Evolutionary conservation across 2,888 invertebrate genomes (phyloP), one percentile per base, ranked within the genome.

Genomic region (Leucania comma): DNA sequence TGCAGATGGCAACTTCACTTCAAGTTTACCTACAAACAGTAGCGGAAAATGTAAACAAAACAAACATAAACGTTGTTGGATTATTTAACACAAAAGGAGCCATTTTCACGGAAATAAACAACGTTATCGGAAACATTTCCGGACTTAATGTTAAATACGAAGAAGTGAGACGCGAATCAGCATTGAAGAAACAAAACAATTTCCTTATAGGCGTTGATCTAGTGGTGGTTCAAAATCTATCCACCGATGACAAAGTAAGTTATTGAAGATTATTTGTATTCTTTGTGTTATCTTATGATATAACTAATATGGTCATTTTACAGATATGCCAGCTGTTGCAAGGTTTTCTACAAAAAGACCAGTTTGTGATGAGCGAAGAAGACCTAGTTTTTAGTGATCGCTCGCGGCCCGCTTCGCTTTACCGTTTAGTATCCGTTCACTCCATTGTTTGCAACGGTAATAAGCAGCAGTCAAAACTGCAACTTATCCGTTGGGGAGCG

Each of bases 21-120:
- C 76, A 80, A 76, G 70, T 85, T 63, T 86, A 80, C 48, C 56
- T 86, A 9, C 89, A 89, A 87, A 86, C 85, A 6, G 84, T 88
- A 17, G 80, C 81, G 17, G 88, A 89, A 78, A 89, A 89, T 75
- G 42, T 84, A 2, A 83, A 81, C 26, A 87, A 83, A 59, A 58
- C 68, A 46, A 48, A 42, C 9, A 65, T 88, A n/a, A 81, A 80
- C 6, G 69, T 86, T 20, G 54, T 87, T 63, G 85, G 79, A 32
- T 63, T 89, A 51, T 48, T 64, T 8, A 60, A 70, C 42, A 38
- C 26, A 22, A 62, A 74, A 26, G 64, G 14, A 6, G 57, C 24
- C 1, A 56, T 87, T 50, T 85, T 81, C 35, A 64, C 73, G 1
- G 61, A 78, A 53, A 80, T 88, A 14, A 72, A 74, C 48, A 57